These are phyloP conservation scores for Neofelis nebulosa DNA, from an alignment of 2,113 vertebrate genomes.

Conservation along the genomic window DNA sequence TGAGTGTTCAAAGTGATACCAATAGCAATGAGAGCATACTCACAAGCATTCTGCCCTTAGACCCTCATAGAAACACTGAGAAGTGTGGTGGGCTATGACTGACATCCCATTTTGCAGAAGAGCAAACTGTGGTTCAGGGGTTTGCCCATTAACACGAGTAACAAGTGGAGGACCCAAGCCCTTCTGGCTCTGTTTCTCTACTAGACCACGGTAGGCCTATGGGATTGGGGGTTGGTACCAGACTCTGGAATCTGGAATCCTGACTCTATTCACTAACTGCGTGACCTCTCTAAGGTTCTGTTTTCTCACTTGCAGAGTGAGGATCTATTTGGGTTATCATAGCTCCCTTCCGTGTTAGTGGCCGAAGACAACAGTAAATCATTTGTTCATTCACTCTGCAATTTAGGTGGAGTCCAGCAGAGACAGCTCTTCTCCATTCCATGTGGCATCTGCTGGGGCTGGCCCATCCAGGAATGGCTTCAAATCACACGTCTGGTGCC, in stretches of 20 bases:
- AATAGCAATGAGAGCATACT: background rate
- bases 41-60: background rate
- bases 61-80: background rate
- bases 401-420: background rate
- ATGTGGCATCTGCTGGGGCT: background rate
- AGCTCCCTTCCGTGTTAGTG: background rate
- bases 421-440: background rate
- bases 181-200: background rate
- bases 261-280: background rate
- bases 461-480: background rate
- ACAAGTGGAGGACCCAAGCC: background rate
- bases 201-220: background rate
- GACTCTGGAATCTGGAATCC: background rate
- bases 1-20: background rate
- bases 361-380: background rate
- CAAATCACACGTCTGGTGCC: fast-evolving
- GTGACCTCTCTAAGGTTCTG: background rate
- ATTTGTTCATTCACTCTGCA: background rate
- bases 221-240: background rate
- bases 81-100: background rate
- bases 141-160: background rate
- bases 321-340: background rate
- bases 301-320: background rate
- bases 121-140: background rate
- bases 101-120: background rate